Evolutionary conservation across 2,888 invertebrate genomes (phyloP), one percentile per base, ranked within the genome.

Genomic region (Metopia argyrocephala): DNA sequence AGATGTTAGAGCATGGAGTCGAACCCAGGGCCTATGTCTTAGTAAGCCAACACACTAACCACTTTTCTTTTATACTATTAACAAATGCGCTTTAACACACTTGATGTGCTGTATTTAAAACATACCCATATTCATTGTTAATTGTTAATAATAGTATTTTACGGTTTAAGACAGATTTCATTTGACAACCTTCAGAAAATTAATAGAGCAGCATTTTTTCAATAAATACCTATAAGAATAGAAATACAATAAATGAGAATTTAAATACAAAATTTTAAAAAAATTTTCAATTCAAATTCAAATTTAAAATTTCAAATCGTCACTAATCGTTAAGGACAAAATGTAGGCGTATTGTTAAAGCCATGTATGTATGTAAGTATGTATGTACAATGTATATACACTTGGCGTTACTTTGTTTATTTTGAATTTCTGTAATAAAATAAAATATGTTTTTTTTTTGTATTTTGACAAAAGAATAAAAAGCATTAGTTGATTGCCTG

Each of bases 101-200:
- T 38, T 15, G 9, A 38, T 12, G 38, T 15, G 15, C 38, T 38
- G 38, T 38, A 4, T 15, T 31, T 12, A 38, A 38, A 38, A 38
- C 38, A 38, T 12, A 12, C 3, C 38, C 38, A 38, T 38, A n/a
- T n/a, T n/a, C n/a, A n/a, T n/a, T n/a, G n/a, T 38, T 38, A 15
- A 12, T 38, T 2, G 38, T 56, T 56, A 48, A 5, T 57, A 15
- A 18, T 66, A 21, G 3, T 45, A 5, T 7, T 31, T n/a, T 27
- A 56, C 25, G 1, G 15, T 6, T 25, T 27, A 27, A 45, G 23
- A 76, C 52, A 71, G 76, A 76, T 76, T 80, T 62, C 50, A 68
- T 76, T 62, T 76, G 79, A 80, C 79, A 80, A 76, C 75, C 76
- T 80, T 80, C 76, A 76, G 50, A 54, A 73, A 80, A 68, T 73